These are phyloP conservation scores for Tenebrosternarchus preto DNA, from an alignment of 2,113 vertebrate genomes.

Conservation along the genomic window DNA sequence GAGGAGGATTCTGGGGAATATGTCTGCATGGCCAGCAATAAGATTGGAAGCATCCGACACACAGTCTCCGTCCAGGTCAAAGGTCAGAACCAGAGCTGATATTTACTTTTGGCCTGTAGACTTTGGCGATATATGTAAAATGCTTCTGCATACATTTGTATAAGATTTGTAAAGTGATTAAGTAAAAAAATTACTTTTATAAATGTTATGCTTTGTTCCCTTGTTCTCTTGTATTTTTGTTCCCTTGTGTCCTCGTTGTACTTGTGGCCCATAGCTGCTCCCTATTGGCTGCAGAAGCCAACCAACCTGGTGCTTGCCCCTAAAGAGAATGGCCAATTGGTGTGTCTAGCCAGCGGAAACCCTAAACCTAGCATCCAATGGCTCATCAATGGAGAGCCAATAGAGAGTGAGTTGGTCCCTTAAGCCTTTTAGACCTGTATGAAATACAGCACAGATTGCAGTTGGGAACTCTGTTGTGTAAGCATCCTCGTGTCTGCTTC, in stretches of 20 bases:
- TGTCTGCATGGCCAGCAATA: constrained; percentile 92
- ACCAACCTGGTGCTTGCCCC: constrained; percentile 90
- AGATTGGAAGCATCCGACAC: constrained; percentile 90
- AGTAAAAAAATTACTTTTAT: not conserved
- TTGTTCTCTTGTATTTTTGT: too few species aligned
- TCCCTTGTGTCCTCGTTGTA: not conserved
- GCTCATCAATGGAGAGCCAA: constrained; percentile 86
- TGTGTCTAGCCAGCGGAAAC: constrained; percentile 92
- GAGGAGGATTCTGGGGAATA: constrained; percentile 95
- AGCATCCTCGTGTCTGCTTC: not conserved
- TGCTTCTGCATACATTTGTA: not conserved
- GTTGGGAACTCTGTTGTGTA: not conserved
- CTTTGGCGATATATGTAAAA: not conserved
- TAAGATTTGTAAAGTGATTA: not conserved
- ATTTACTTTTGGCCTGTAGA: not conserved
- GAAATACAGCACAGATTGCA: not conserved
- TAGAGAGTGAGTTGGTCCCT: constrained; percentile 77
- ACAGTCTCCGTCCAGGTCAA: constrained; percentile 94
- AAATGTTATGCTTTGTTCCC: not conserved
- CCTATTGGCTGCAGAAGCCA: constrained; percentile 93
- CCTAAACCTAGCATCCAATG: constrained; percentile 93
- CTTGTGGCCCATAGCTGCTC: constrained; percentile 79
- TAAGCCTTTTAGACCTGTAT: not conserved
- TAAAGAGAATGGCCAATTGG: constrained; percentile 85
- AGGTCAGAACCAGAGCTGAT: constrained; percentile 79